phyloP scores from a whole-genome alignment of 2,797 vertebrate genomes.

The Apodemus agrarius region DNA sequence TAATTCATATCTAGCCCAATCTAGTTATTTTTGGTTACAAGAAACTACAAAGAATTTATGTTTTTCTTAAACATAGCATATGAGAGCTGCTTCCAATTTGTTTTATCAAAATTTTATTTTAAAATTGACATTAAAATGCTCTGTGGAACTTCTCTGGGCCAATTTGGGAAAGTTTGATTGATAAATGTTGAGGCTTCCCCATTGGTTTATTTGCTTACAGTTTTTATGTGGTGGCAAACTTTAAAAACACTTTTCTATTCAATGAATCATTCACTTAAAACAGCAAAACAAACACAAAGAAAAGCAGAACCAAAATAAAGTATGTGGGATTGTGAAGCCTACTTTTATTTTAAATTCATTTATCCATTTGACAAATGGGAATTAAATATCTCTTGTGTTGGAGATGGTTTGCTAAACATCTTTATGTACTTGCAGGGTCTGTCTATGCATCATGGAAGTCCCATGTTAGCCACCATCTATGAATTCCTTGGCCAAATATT shows the following conservation, averaged over 20 bases:
- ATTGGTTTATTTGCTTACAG: background rate
- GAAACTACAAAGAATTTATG: background rate
- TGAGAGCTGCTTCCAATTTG: background rate
- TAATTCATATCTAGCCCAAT: background rate
- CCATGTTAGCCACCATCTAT: background rate
- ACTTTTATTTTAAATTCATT: background rate
- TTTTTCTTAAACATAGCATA: background rate
- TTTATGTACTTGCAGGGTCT: background rate
- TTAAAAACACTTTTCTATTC: background rate
- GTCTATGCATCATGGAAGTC: background rate
- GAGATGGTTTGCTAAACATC: background rate
- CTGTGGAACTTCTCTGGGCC: background rate
- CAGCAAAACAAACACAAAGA: background rate
- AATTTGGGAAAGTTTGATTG: background rate
- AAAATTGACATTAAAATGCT: background rate
- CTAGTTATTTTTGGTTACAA: background rate
- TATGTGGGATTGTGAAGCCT: background rate
- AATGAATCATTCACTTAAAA: constrained; percentile 3
- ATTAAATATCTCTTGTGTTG: background rate
- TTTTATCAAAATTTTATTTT: background rate
- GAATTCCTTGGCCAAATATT: background rate
- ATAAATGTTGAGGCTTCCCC: background rate
- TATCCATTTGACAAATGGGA: background rate
- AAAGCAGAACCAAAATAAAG: background rate
- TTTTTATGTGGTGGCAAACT: background rate